Evolutionary conservation across 2,888 invertebrate genomes (phyloP), one percentile per base, ranked within the genome.

Genomic region (Catocala sponsa): DNA sequence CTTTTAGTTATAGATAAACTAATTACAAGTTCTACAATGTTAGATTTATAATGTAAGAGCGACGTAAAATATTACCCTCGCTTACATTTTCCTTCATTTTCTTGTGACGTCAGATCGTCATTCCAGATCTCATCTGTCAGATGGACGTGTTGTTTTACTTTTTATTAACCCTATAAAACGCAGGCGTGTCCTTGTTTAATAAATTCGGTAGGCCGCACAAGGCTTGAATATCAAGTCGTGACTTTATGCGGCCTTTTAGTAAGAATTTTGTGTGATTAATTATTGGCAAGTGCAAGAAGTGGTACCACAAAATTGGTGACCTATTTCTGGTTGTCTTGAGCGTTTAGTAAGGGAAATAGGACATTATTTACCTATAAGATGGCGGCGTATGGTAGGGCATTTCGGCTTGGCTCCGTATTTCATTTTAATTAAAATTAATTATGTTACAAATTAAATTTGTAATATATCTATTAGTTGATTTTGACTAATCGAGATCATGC

Each of bases 141-240:
- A 90, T 89, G 91, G 88, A 88, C 88, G 89, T 82, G 88, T 87
- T 91, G 86, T 86, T 89, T 88, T 88, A 88, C 84, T 86, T 91
- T 91, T 92, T 91, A 91, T 91, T 87, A 83, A 84, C 69, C 75
- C 81, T 83, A 89, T 91, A 91, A 92, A 91, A 79, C 65, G 71
- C 82, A 83, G 82, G 87, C 90, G 89, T 90, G 91, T 83, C 84
- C 86, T 84, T 85, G 84, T 87, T 84, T 85, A 75, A 85, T 86
- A 88, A 86, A 84, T 83, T 80, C 74, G 78, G 73, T 71, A 68
- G 76, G 73, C 79, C 68, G 74, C 65, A 72, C 83, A 76, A 64
- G 78, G 66, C 78, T 79, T 73, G 88, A 89, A 88, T 89, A 87
- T 84, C 82, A 88, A 87, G 79, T 79, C 69, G 71, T 59, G 78